Conservation (phyloP, 2,888 invertebrate species). For the Campoletis raptor region DNA sequence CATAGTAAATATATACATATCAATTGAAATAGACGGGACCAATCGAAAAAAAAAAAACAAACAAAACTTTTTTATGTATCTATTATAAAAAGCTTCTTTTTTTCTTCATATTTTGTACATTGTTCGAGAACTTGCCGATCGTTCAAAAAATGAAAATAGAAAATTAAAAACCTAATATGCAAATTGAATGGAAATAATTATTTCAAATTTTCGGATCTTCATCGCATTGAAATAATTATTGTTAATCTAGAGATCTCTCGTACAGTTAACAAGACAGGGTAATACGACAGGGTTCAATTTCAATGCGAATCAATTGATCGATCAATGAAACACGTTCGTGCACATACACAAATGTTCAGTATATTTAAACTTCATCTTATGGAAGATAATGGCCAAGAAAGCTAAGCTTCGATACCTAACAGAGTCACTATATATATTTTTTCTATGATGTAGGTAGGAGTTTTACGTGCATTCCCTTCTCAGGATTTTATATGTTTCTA, state of each 20-base stretch:
- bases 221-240: background rate
- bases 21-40: conserved; percentile 31
- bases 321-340: too few species aligned
- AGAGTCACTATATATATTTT: background rate
- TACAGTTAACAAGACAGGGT: background rate
- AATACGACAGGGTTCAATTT: too few species aligned
- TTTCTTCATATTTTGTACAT: conserved; percentile 29
- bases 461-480: too few species aligned
- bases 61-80: conserved; percentile 27
- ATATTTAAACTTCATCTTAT: background rate
- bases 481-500: too few species aligned
- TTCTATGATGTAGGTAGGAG: too few species aligned
- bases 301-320: too few species aligned
- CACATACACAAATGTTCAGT: too few species aligned
- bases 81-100: background rate
- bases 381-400: background rate
- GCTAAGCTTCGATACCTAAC: background rate
- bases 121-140: conserved; percentile 2
- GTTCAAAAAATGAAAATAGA: background rate
- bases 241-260: background rate
- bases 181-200: background rate
- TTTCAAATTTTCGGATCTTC: background rate
- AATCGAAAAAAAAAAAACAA: background rate
- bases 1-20: background rate
- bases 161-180: background rate